A percentile compares a stretch with the other conserved stretches of the same genome.
Evolutionary conservation across 2,113 vertebrate species (phyloP).

Genomic region (Zootoca vivipara): DNA sequence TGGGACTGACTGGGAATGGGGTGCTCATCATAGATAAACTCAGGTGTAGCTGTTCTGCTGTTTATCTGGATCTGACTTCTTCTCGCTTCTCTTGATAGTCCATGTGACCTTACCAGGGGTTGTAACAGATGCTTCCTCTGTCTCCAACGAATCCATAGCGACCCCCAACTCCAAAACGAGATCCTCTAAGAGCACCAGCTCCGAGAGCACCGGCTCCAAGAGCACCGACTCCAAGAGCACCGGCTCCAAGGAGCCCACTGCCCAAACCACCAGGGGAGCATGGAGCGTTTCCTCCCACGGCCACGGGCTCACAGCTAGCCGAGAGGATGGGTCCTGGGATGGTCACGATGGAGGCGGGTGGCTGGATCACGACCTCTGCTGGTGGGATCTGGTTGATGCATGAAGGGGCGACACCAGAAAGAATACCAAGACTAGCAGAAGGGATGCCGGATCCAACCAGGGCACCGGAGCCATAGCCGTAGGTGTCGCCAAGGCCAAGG

Average conservation of each 20-base stretch:
- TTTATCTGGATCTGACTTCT: neutral
- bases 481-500: neutral
- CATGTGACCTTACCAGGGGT: neutral
- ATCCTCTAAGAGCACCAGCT: no score
- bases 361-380: neutral
- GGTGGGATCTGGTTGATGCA: neutral
- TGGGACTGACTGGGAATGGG: neutral
- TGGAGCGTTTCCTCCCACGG: neutral
- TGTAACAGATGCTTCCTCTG: neutral
- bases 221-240: no score
- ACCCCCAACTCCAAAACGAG: no score
- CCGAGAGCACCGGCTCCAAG: no score
- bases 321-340: neutral
- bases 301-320: neutral
- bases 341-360: neutral
- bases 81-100: neutral
- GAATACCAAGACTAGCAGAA: neutral
- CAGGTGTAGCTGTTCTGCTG: neutral
- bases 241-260: neutral
- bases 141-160: no score
- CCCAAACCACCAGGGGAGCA: neutral
- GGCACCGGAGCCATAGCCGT: neutral
- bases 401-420: neutral
- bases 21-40: neutral
- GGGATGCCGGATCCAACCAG: neutral